Evolutionary conservation across 2,113 vertebrate species (phyloP), one percentile per base, ranked within the genome.

Genomic region (Brienomyrus longianalis): DNA sequence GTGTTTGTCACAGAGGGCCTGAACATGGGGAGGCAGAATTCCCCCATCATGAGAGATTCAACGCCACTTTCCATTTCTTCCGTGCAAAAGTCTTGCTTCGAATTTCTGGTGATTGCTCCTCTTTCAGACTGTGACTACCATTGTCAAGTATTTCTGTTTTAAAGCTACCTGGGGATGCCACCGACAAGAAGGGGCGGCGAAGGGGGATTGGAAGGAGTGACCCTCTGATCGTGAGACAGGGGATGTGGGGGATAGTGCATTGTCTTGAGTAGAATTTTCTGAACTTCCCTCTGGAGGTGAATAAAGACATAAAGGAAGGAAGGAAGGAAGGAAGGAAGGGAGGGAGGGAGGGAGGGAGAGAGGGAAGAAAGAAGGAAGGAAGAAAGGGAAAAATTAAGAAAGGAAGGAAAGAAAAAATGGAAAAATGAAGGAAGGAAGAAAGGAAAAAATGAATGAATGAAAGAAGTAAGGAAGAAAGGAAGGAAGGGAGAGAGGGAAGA

Each of bases 81-180:
- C 43, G 17, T 83, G 90, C 77, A 85, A 91, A 89, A 84, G 83
- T 52, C 88, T 50, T 27, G 52, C 56, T 88, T 90, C 50, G 51
- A n/a, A 83, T 83, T 90, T 77, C 31, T 19, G 88, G 86, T 52
- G 62, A 83, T 80, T 90, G 50, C 85, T 56, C 54, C 27, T 47
- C 89, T 54, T n/a, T 23, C 52, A 31, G 74, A 43, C 52, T 48
- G 66, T 74, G 48, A 74, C 27, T 43, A 88, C n/a, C 5, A 6
- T 83, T 89, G 74, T 74, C 77, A 89, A 74, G 52, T 66, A 51
- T 90, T 92, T 91, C 51, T 2, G 59, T 84, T n/a, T 95, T 93
- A 52, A 94, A 92, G 92, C 89, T 31, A 92, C 80, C 88, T 50
- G 13, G 88, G 92, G 80, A 48, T 10, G 17, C 5, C 7, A 21